These are phyloP conservation scores for Dicrurus megarhynchus DNA, from an alignment of 2,113 vertebrate species.

Conservation along the genomic window DNA sequence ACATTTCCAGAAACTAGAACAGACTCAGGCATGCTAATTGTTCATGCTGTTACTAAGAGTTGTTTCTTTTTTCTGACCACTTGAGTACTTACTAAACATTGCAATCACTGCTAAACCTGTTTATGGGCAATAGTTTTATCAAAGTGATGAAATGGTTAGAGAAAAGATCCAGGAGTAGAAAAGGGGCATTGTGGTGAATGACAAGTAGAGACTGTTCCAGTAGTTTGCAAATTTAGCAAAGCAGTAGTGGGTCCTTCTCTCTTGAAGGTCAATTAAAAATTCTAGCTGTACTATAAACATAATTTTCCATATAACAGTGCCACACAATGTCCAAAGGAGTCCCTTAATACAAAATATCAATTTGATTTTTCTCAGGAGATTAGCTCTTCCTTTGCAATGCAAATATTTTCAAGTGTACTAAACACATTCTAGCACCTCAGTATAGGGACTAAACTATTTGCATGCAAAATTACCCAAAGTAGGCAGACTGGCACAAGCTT, in stretches of 20 bases:
- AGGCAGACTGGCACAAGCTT: slow-evolving; percentile 83
- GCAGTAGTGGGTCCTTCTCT: not conserved
- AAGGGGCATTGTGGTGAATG: not conserved
- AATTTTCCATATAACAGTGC: slow-evolving; percentile 41
- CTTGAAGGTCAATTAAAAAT: slow-evolving; percentile 64
- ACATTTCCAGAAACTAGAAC: not conserved
- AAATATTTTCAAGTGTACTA: slow-evolving; percentile 86
- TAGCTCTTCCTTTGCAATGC: slow-evolving; percentile 78
- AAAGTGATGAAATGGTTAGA: not conserved
- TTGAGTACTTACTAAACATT: not conserved
- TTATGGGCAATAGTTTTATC: slow-evolving; percentile 20
- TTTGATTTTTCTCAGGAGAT: slow-evolving; percentile 76
- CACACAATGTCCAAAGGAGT: slow-evolving; percentile 34
- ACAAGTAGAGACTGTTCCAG: not conserved
- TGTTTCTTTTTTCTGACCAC: not conserved
- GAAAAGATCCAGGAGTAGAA: not conserved
- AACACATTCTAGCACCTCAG: slow-evolving; percentile 84
- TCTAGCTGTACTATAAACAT: slow-evolving; percentile 40
- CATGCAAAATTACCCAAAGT: slow-evolving; percentile 81
- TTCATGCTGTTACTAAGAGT: not conserved
- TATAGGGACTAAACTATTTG: slow-evolving; percentile 81
- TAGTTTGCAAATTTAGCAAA: slow-evolving; percentile 37
- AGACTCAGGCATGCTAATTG: not conserved
- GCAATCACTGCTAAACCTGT: slow-evolving; percentile 12
- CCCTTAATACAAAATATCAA: slow-evolving; percentile 73